Evolutionary conservation across 2,888 invertebrate species (phyloP), one percentile per base, ranked within the genome.

Genomic region (Cryptocephalus moraei): DNA sequence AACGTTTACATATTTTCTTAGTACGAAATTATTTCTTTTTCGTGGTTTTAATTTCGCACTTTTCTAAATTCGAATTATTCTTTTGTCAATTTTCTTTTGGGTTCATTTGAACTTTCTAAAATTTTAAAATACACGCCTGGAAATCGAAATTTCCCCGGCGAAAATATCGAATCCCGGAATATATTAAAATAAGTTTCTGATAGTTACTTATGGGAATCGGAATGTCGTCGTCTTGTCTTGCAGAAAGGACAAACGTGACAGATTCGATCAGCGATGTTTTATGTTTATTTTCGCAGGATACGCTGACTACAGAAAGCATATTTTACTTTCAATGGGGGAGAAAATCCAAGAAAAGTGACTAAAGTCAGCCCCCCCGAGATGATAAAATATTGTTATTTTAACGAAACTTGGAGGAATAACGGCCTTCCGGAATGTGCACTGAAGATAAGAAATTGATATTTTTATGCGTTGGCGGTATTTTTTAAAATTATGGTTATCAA

Each of bases 251-350:
- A 36, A 36, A 36, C 36, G 36, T 36, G 36, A 36, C 36, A 12
- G n/a, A 12, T 36, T 36, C 36, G 36, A 36, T 36, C 36, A 36
- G 36, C 12, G 36, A 36, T 36, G 36, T 36, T 36, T 36, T 36
- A 36, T 36, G 36, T 36, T 36, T 36, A 36, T 36, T 36, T 36
- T 36, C 36, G n/a, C 36, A 6, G 12, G 36, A 12, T 49, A 49
- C 44, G 50, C 49, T 49, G 50, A 53, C 48, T 49, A 50, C 38
- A 47, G 41, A 42, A 47, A 49, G 44, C 50, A 47, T 51, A 51
- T 53, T 53, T 53, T 53, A 53, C 50, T 47, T 47, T 49, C 50
- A 43, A 48, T 49, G 49, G 49, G 47, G 46, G 49, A 51, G 50
- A 51, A 50, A 53, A 47, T 39, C 48, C 46, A 46, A 46, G 50